Evolutionary conservation across 2,797 vertebrate genomes (phyloP).

Genomic region (Orientallactaga sibirica): DNA sequence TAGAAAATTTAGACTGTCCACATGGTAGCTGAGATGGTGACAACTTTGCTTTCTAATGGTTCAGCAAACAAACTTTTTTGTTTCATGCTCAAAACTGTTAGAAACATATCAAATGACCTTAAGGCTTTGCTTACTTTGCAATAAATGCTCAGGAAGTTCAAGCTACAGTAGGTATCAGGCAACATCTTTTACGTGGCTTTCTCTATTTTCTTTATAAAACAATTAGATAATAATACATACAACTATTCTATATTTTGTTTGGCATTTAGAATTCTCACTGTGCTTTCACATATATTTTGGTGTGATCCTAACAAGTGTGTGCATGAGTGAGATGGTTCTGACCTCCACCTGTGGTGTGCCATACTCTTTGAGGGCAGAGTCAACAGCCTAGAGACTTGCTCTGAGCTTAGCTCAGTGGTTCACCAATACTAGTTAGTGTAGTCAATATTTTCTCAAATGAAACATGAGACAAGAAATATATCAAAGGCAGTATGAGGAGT

Average conservation of each 20-base stretch:
- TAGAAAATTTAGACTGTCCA: background rate
- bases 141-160: background rate
- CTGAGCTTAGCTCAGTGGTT: background rate
- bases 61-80: background rate
- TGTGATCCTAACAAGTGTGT: background rate
- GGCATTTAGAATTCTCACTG: slow-evolving; percentile 11
- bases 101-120: background rate
- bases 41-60: background rate
- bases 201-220: background rate
- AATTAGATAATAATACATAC: background rate
- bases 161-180: background rate
- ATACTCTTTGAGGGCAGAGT: background rate
- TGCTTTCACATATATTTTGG: background rate
- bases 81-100: background rate
- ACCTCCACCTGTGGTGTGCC: background rate
- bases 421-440: background rate
- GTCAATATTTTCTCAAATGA: background rate
- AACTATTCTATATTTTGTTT: too few relatives aligned
- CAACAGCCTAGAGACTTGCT: background rate
- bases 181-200: background rate
- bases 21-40: background rate
- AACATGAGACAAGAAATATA: background rate
- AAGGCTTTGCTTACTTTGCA: background rate
- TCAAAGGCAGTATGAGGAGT: slow-evolving; percentile 11
- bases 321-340: background rate